These are phyloP conservation scores for Ptilorrhoa leucosticta DNA, from an alignment of 2,113 vertebrate genomes.

Conservation along the genomic window DNA sequence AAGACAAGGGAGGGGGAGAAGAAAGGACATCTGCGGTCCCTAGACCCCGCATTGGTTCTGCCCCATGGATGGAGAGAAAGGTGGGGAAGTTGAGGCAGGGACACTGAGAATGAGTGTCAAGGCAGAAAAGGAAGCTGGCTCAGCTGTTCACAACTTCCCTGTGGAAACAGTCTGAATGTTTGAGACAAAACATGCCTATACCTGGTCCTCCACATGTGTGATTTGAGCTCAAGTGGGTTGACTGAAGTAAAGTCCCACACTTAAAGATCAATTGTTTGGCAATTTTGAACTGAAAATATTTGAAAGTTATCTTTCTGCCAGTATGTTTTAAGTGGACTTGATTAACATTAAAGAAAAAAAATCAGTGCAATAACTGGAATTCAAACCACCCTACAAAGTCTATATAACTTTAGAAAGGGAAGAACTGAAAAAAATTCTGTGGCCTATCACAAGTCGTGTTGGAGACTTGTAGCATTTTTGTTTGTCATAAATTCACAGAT, in stretches of 20 bases:
- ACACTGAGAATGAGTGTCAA: too few species aligned
- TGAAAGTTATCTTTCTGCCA: neutral
- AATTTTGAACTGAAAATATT: neutral
- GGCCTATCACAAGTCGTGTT: neutral
- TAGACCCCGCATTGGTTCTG: fast-evolving
- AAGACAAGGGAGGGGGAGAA: neutral
- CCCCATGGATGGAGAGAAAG: neutral
- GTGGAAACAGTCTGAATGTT: neutral
- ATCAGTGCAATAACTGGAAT: neutral
- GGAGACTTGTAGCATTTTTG: neutral
- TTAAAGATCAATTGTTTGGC: neutral
- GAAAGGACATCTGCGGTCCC: fast-evolving
- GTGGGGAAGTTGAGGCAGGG: neutral
- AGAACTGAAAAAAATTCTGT: neutral
- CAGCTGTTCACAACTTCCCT: neutral
- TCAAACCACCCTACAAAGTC: neutral
- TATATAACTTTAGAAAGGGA: neutral
- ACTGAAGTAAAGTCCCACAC: neutral
- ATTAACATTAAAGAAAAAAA: neutral
- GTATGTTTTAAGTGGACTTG: neutral
- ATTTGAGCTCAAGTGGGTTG: neutral
- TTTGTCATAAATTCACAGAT: neutral
- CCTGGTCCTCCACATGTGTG: neutral
- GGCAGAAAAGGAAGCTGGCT: neutral
- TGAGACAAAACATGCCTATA: neutral